Evolutionary conservation across 2,888 invertebrate genomes (phyloP), one percentile per base, ranked within the genome.

Genomic region (Nudaria mundana): DNA sequence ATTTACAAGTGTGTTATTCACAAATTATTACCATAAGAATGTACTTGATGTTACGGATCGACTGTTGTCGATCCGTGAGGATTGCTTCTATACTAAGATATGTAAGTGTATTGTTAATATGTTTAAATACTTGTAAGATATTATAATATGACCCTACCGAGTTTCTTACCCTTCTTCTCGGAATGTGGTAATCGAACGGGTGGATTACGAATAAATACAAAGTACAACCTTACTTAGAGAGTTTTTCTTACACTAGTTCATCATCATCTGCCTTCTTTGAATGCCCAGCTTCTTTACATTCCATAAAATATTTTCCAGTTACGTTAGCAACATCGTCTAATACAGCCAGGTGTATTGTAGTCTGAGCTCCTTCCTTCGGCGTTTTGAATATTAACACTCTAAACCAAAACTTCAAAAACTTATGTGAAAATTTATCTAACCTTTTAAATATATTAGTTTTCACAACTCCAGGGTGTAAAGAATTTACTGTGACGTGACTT

Each of bases 401-500:
- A 0, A 92, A 79, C 2, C 94, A 71, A 3, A 90, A 60, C 45
- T 84, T 70, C 47, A 93, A 48, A 0, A 91, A 77, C 11, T 89
- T 91, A 1, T 91, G 71, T 0, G 23, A 0, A 1, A 37, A 4
- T 1, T 46, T 31, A 0, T 91, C 91, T 7, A 91, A 76, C 55
- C 89, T 93, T 22, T 92, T 88, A 91, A 93, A 95, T 34, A 95
- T 95, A 14, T 93, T 93, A 0, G 94, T 94, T 67, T 93, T 92
- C 23, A 96, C 93, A 71, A 94, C 81, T 7, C 97, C 97, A 0
- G 97, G 97, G 79, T 97, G 96, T 32, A 96, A 75, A 50, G 92
- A 93, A 67, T 97, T 97, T 0, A 91, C 94, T 0, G 94, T 94
- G 0, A 96, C 92, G 3, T 92, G 92, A 7, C 58, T 56, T 1